Evolutionary conservation across 2,797 vertebrate species (phyloP).

Genomic region (Rhyacichthys aspro): DNA sequence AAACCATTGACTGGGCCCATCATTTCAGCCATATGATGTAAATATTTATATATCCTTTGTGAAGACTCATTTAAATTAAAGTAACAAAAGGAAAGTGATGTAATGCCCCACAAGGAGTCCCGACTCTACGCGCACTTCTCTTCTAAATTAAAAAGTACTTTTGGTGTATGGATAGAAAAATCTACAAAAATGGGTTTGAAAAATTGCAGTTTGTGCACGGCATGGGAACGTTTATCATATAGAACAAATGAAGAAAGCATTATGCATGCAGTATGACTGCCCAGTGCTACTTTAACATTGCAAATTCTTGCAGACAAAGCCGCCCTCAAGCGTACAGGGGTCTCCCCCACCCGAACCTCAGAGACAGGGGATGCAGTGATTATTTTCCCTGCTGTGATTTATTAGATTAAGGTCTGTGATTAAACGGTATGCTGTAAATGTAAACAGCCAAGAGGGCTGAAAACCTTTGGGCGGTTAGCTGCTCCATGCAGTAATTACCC

Average conservation of each 20-base stretch:
- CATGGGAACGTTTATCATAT: slow-evolving; percentile 73
- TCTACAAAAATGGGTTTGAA: slow-evolving; percentile 53
- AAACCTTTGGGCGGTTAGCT: slow-evolving; percentile 78
- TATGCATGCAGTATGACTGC: slow-evolving; percentile 78
- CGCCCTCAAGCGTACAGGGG: slow-evolving; percentile 56
- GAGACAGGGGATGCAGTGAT: slow-evolving; percentile 72
- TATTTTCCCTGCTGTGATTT: slow-evolving; percentile 79
- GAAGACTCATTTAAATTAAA: slow-evolving; percentile 15
- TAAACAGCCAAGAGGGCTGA: slow-evolving; percentile 75
- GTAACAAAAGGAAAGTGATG: slow-evolving; percentile 10
- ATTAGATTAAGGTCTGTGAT: slow-evolving; percentile 84
- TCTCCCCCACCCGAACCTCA: slow-evolving; percentile 47
- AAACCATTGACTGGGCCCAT: slow-evolving; percentile 23
- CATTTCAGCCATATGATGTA: not conserved
- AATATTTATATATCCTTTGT: slow-evolving; percentile 6
- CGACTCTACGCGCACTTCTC: not conserved
- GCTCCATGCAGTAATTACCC: slow-evolving; percentile 79
- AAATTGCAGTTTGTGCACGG: slow-evolving; percentile 56
- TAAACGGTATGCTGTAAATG: slow-evolving; percentile 72
- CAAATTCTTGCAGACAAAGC: slow-evolving; percentile 67
- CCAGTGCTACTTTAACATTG: slow-evolving; percentile 73
- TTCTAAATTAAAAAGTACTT: slow-evolving; percentile 21
- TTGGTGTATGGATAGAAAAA: slow-evolving; percentile 34
- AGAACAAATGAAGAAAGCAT: slow-evolving; percentile 79
- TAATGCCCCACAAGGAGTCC: slow-evolving; percentile 31